phyloP scores from a whole-genome alignment of 2,888 invertebrate genomes.

The Mongoloraphidia duomilia region DNA sequence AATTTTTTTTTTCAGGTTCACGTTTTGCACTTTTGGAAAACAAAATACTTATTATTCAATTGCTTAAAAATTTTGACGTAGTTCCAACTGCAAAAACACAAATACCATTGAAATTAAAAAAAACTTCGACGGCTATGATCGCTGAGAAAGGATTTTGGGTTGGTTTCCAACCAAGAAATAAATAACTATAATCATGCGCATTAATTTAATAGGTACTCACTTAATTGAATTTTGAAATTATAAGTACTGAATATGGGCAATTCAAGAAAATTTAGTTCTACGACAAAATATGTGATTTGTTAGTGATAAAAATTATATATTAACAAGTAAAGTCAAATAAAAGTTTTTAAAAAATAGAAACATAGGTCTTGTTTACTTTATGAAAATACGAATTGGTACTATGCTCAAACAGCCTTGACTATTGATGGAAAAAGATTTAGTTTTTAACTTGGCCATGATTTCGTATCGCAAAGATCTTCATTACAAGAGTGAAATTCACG shows the following conservation, averaged over 20 bases:
- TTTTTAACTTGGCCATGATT: too few relatives aligned
- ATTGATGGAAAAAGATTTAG: too few relatives aligned
- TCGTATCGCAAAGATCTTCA: too few relatives aligned
- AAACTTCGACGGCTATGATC: neutral
- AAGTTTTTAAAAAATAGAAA: too few relatives aligned
- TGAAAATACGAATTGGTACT: too few relatives aligned
- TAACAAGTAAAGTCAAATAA: too few relatives aligned
- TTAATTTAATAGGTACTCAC: too few relatives aligned
- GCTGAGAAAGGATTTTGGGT: slow-evolving; percentile 1
- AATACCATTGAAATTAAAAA: neutral
- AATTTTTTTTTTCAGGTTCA: slow-evolving; percentile 1
- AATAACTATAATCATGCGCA: neutral
- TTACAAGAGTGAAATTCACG: too few relatives aligned
- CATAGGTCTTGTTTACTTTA: too few relatives aligned
- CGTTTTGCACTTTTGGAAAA: slow-evolving; percentile 4
- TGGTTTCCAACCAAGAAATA: neutral
- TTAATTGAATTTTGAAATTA: neutral
- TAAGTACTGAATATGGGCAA: neutral
- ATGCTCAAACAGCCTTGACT: too few relatives aligned
- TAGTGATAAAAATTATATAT: neutral
- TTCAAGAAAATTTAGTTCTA: neutral
- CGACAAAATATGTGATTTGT: neutral
- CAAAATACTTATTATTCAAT: neutral
- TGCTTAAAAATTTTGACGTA: slow-evolving; percentile 1
- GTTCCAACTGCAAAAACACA: neutral